Evolutionary conservation across 2,797 vertebrate genomes (phyloP).

Genomic region (Carduelis carduelis): DNA sequence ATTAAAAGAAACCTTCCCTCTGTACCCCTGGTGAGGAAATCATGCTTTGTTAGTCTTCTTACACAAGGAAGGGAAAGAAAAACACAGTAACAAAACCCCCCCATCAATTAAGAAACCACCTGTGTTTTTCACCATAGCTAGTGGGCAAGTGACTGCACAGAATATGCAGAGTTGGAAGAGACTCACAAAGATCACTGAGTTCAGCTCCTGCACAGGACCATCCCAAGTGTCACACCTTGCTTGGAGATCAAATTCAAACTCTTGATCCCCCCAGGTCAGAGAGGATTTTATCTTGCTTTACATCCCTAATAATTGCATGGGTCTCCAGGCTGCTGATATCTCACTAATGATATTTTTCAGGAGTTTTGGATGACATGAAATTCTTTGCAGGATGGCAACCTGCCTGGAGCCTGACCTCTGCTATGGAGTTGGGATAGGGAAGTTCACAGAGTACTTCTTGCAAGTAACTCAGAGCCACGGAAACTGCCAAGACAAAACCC

Average conservation of each 20-base stretch:
- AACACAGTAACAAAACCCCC: fast-evolving
- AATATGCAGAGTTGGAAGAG: neutral
- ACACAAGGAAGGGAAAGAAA: neutral
- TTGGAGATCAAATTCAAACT: neutral
- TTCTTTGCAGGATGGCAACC: neutral
- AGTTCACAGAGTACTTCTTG: neutral
- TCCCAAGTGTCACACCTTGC: neutral
- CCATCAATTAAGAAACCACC: neutral
- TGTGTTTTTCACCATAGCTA: neutral
- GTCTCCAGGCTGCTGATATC: neutral
- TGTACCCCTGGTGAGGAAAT: neutral
- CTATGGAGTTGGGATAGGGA: neutral
- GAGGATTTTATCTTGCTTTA: neutral
- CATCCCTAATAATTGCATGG: neutral
- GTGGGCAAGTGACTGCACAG: neutral
- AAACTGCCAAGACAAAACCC: neutral
- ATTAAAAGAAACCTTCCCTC: neutral
- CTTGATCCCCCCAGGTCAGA: neutral
- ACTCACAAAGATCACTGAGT: too few species aligned
- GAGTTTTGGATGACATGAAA: neutral
- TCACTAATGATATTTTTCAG: neutral
- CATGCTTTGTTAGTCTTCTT: neutral
- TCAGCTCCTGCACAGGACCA: neutral
- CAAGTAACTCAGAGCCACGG: neutral
- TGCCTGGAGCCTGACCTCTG: fast-evolving